Percentiles rank a stretch among this genome's conserved stretches.
phyloP scores from a whole-genome alignment of 2,888 invertebrate genomes.

The Standfussiana lucernea region DNA sequence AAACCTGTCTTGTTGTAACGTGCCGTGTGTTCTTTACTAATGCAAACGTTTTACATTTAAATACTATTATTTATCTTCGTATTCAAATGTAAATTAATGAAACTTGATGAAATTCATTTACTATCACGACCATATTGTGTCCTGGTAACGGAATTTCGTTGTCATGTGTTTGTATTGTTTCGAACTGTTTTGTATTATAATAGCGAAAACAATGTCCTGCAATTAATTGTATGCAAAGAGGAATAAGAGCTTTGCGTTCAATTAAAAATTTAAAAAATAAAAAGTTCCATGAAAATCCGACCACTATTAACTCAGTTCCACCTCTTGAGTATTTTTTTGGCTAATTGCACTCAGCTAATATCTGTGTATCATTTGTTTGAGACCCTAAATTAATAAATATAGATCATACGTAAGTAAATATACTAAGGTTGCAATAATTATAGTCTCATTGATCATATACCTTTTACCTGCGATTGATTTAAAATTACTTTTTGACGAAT shows the following conservation, averaged over 20 bases:
- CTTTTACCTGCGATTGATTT: not conserved
- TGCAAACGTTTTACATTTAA: slow-evolving; percentile 13
- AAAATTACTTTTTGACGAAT: not conserved
- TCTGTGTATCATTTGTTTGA: not conserved
- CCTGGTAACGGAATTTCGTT: slow-evolving; percentile 1
- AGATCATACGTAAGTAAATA: too few species aligned
- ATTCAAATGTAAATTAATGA: slow-evolving; percentile 43
- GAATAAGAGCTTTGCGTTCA: not conserved
- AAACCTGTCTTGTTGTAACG: slow-evolving; percentile 16
- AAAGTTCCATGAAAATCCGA: too few species aligned
- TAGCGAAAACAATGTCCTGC: slow-evolving; percentile 13
- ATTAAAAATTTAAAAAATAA: too few species aligned
- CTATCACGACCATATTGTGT: slow-evolving; percentile 2
- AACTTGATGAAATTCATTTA: slow-evolving; percentile 20
- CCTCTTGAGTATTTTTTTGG: too few species aligned
- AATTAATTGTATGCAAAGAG: not conserved
- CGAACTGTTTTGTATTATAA: slow-evolving; percentile 14
- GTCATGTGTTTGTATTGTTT: slow-evolving; percentile 29
- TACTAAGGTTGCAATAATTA: not conserved
- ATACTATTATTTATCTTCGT: slow-evolving; percentile 15
- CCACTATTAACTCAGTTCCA: too few species aligned
- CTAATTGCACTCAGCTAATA: too few species aligned
- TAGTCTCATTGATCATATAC: too few species aligned
- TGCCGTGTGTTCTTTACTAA: not conserved
- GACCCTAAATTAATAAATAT: not conserved